Conservation (phyloP, 2,888 invertebrate species). For the Synergus umbraculus region DNA sequence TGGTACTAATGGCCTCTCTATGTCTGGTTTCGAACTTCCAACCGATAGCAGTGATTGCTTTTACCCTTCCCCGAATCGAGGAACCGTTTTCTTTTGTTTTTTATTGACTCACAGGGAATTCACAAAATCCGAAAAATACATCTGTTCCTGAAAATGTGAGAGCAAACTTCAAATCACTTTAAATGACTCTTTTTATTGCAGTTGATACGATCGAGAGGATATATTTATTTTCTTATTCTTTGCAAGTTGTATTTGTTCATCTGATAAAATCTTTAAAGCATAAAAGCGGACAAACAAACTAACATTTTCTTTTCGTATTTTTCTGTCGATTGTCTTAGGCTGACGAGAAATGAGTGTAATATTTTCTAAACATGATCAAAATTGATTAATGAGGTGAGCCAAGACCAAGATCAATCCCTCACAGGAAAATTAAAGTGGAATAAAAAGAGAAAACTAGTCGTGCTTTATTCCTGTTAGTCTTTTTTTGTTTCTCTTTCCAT, state of each 20-base stretch:
- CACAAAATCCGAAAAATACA: not conserved
- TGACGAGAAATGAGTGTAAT: not conserved
- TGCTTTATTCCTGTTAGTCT: not conserved
- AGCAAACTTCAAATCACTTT: not conserved
- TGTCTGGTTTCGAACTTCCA: conserved; percentile 53
- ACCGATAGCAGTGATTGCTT: conserved; percentile 55
- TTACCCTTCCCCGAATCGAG: conserved; percentile 39
- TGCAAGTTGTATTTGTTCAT: not conserved
- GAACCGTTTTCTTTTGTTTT: conserved; percentile 8
- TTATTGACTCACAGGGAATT: conserved; percentile 2
- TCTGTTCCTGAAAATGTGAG: conserved; percentile 25
- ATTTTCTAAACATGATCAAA: not conserved
- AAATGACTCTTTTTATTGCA: not conserved
- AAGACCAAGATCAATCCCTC: not conserved
- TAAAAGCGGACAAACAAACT: not conserved
- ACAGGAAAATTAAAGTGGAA: conserved; percentile 44
- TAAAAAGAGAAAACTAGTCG: not conserved
- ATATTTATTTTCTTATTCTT: not conserved
- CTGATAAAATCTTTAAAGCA: not conserved
- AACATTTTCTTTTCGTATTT: no score
- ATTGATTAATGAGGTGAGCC: not conserved
- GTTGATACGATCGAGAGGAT: not conserved
- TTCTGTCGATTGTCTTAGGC: no score
- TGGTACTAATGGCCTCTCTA: conserved; percentile 57
- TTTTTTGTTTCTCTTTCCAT: not conserved